Evolutionary conservation across 2,113 vertebrate species (phyloP).

Genomic region (Microtus pennsylvanicus): DNA sequence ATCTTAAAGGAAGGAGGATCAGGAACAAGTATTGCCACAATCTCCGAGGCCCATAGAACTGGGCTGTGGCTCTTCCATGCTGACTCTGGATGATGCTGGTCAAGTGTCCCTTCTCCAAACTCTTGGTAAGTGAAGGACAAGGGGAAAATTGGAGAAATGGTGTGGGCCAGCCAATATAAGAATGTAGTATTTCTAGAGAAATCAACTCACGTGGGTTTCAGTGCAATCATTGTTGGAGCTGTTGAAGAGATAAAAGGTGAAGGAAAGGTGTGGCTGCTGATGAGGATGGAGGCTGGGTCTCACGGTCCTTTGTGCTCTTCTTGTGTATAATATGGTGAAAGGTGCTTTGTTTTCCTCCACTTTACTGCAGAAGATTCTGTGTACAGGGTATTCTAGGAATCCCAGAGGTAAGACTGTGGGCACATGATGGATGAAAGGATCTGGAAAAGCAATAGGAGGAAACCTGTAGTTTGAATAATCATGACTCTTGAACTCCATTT

Average conservation of each 20-base stretch:
- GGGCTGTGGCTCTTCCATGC: rapidly evolving
- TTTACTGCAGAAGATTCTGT: background rate
- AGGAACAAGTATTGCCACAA: rapidly evolving
- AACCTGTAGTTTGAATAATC: rapidly evolving
- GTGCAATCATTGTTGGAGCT: rapidly evolving
- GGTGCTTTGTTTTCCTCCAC: rapidly evolving
- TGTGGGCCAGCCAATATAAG: too few species aligned
- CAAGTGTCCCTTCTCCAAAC: rapidly evolving
- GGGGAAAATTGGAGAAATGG: rapidly evolving
- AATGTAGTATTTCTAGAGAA: background rate
- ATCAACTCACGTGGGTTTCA: rapidly evolving
- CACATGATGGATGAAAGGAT: rapidly evolving
- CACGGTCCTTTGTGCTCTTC: too few species aligned
- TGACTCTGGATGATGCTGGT: background rate
- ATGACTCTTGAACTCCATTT: rapidly evolving
- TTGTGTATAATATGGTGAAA: rapidly evolving
- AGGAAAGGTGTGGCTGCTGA: rapidly evolving
- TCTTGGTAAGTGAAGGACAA: background rate
- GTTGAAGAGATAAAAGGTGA: background rate
- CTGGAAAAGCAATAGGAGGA: background rate
- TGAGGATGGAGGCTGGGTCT: rapidly evolving
- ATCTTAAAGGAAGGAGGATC: background rate
- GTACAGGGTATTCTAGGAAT: background rate
- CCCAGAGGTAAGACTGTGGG: background rate
- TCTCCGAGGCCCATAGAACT: background rate